Evolutionary conservation across 92 coral and sea anemone genomes (phyloP).

Genomic region (Anthopleura xanthogrammica): DNA sequence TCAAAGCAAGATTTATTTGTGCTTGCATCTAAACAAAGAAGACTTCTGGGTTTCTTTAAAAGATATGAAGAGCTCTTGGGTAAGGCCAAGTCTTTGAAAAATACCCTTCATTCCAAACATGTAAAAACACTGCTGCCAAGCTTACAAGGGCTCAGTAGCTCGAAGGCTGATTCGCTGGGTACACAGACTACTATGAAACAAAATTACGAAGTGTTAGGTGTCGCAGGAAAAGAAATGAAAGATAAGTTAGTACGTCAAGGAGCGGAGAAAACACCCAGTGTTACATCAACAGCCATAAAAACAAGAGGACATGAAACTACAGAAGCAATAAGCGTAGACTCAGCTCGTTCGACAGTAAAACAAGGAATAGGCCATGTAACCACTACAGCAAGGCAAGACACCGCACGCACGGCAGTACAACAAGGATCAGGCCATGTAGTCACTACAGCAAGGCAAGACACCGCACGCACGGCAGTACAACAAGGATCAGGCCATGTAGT

Average conservation of each 20-base stretch:
- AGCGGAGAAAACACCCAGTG: too few species aligned
- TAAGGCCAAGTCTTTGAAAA: constrained; percentile 50
- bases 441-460: neutral
- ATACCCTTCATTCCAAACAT: neutral
- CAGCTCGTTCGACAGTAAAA: too few species aligned
- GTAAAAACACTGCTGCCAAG: neutral
- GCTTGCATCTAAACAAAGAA: constrained; percentile 67
- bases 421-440: neutral
- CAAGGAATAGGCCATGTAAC: neutral
- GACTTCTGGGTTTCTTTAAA: constrained; percentile 48
- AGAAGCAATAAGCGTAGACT: too few species aligned
- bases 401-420: too few species aligned
- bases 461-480: neutral
- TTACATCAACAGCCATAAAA: too few species aligned
- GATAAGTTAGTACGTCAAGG: too few species aligned
- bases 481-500: neutral
- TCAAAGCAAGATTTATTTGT: constrained; percentile 41
- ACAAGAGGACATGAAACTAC: too few species aligned
- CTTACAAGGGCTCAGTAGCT: neutral
- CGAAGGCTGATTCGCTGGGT: neutral
- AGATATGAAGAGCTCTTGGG: constrained; percentile 54
- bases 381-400: neutral
- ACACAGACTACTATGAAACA: neutral
- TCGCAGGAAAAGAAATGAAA: neutral
- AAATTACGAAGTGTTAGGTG: neutral